These are phyloP conservation scores for Pelecanus crispus DNA, from an alignment of 2,113 vertebrate genomes.

Conservation along the genomic window DNA sequence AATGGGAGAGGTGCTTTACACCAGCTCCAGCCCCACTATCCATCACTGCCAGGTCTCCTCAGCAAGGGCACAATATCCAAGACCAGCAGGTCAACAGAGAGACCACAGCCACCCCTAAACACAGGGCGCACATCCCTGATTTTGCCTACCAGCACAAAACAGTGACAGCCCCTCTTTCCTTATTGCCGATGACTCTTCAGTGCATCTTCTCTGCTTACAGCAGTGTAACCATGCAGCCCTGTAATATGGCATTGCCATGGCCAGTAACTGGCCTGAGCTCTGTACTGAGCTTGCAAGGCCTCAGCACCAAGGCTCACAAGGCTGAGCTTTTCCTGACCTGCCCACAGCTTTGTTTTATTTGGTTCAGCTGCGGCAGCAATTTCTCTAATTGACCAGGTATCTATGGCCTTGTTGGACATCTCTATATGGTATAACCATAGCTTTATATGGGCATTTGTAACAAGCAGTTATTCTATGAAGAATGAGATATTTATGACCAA, in stretches of 20 bases:
- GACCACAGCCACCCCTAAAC: neutral
- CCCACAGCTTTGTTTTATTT: neutral
- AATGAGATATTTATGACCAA: neutral
- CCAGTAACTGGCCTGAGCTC: neutral
- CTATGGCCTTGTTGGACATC: neutral
- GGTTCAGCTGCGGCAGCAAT: neutral
- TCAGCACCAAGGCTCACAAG: neutral
- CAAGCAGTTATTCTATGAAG: neutral
- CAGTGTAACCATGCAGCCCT: neutral
- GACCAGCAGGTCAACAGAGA: neutral
- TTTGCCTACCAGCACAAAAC: neutral
- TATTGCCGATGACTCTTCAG: neutral
- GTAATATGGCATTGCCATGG: accelerated
- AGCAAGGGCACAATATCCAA: neutral
- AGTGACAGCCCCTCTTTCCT: neutral
- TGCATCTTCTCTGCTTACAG: neutral
- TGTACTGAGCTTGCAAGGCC: neutral
- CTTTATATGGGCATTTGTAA: neutral
- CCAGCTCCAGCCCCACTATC: neutral
- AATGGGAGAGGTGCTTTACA: neutral
- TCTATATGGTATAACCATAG: neutral
- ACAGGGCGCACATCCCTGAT: neutral
- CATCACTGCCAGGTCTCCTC: neutral
- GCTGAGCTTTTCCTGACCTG: neutral
- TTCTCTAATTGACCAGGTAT: neutral